Evolutionary conservation across 2,888 invertebrate species (phyloP).

Genomic region (Acleris holmiana): DNA sequence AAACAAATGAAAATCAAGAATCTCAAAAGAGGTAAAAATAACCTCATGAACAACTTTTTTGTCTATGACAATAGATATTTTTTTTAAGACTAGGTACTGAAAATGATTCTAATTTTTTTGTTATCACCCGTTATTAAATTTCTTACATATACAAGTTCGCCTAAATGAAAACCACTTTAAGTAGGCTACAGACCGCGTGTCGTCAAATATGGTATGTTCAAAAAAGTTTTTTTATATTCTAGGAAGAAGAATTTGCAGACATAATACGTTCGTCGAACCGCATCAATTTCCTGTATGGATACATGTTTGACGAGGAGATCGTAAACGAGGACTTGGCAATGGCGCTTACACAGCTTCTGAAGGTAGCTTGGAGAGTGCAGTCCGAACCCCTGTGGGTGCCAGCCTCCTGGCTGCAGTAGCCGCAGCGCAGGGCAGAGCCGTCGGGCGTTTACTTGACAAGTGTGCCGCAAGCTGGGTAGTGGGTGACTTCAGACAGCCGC

Average conservation of each 20-base stretch:
- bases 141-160: no score
- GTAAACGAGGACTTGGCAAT: constrained; percentile 95
- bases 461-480: neutral
- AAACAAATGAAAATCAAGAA: no score
- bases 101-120: no score
- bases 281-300: constrained; percentile 96
- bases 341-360: constrained; percentile 93
- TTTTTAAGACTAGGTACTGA: no score
- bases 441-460: neutral
- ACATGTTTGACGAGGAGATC: constrained; percentile 96
- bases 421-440: neutral
- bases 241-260: constrained; percentile 96
- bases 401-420: constrained; percentile 95
- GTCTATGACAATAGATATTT: no score
- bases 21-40: no score
- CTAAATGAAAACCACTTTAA: no score
- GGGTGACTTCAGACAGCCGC: neutral
- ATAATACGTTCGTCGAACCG: constrained; percentile 93
- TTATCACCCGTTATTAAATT: no score
- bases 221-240: constrained; percentile 46
- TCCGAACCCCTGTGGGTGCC: constrained; percentile 98
- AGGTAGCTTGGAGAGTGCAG: constrained; percentile 93
- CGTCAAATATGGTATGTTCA: neutral
- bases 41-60: no score
- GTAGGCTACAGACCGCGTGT: no score